Percentiles rank a stretch among this genome's conserved stretches.
These are phyloP conservation scores for Caenorhabditis sp. DNA, from an alignment of 2,888 invertebrate species.

Conservation along the genomic window DNA sequence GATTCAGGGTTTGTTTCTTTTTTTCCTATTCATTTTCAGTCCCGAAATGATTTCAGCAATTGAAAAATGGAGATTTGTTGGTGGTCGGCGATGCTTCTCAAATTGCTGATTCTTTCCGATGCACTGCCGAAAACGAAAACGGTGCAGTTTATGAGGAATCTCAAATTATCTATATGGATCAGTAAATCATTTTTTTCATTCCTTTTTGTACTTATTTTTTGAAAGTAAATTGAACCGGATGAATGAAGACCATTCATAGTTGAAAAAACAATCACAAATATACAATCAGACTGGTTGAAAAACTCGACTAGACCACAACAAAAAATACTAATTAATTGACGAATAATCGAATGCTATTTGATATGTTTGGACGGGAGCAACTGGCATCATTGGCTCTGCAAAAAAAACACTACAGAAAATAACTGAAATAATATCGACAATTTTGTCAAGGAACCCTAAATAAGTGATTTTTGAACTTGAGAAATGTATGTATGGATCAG, in stretches of 20 bases:
- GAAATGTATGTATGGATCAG: too few species aligned
- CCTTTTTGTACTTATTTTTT: background rate
- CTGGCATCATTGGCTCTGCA: slow-evolving; percentile 16
- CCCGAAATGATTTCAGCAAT: slow-evolving; percentile 22
- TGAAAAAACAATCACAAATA: slow-evolving; percentile 4
- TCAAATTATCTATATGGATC: slow-evolving; percentile 35
- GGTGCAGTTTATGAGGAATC: slow-evolving; percentile 35
- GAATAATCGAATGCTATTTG: slow-evolving; percentile 22
- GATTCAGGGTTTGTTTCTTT: slow-evolving; percentile 29
- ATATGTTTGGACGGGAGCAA: slow-evolving; percentile 17
- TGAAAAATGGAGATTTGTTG: slow-evolving; percentile 42
- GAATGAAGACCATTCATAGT: background rate
- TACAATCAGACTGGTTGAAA: background rate
- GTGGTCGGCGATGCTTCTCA: slow-evolving; percentile 36
- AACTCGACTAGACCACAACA: background rate
- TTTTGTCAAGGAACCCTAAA: background rate
- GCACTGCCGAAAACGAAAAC: slow-evolving; percentile 33
- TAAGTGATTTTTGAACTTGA: too few species aligned
- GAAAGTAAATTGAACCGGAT: background rate
- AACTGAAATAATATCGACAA: background rate
- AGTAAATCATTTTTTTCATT: slow-evolving; percentile 12
- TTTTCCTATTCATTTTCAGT: background rate
- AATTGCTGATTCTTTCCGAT: slow-evolving; percentile 43
- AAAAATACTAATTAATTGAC: slow-evolving; percentile 1
- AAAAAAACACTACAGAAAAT: background rate